A percentile compares a stretch with the other conserved stretches of the same genome.
These are phyloP conservation scores for Diorhabda carinulata DNA, from an alignment of 1,140 invertebrate species.

Conservation along the genomic window DNA sequence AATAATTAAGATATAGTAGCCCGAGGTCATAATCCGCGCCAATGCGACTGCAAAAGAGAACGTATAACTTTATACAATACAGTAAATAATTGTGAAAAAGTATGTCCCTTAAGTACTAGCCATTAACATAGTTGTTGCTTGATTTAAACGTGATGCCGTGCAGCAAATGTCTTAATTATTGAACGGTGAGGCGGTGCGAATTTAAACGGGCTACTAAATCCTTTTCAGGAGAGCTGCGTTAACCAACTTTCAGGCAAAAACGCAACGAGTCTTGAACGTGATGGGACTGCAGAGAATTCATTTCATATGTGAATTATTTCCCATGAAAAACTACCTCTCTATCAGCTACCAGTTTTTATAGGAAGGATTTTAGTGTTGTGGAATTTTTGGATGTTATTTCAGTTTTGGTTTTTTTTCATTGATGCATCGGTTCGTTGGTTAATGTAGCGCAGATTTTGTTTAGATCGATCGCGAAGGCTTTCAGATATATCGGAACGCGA, in stretches of 20 bases:
- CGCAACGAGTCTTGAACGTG: constrained; percentile 40
- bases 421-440: constrained; percentile 21
- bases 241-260: constrained; percentile 38
- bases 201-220: constrained; percentile 46
- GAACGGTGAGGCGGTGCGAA: constrained; percentile 41
- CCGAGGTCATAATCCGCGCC: background rate
- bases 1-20: no score
- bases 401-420: constrained; percentile 20
- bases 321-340: constrained; percentile 36
- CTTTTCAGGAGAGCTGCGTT: constrained; percentile 42
- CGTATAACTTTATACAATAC: constrained; percentile 33
- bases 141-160: constrained; percentile 46
- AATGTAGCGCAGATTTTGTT: constrained; percentile 13
- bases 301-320: constrained; percentile 42
- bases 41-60: constrained; percentile 2
- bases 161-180: constrained; percentile 49
- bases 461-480: background rate
- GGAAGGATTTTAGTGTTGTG: constrained; percentile 32
- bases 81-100: constrained; percentile 39
- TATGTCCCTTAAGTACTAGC: constrained; percentile 37
- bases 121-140: constrained; percentile 45
- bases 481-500: background rate
- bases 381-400: constrained; percentile 33
- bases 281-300: constrained; percentile 37
- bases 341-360: constrained; percentile 32